Percentiles rank a stretch among this genome's conserved stretches.
phyloP scores from a whole-genome alignment of 2,797 vertebrate species.

The Aphelocoma californica region DNA sequence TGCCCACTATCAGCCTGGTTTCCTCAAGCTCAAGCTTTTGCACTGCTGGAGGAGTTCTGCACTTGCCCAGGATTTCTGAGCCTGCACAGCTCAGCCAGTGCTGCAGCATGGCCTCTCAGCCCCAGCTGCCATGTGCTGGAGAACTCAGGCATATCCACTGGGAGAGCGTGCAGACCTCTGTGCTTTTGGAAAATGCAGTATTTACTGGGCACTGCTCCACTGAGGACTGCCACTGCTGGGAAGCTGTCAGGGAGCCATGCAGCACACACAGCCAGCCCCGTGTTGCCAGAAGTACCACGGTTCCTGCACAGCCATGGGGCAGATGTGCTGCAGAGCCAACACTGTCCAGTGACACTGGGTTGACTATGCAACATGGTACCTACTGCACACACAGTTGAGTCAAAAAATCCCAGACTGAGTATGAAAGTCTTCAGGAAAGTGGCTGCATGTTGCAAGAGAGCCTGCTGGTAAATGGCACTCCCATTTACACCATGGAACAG shows the following conservation, averaged over 20 bases:
- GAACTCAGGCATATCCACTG: not conserved
- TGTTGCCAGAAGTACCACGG: fast-evolving
- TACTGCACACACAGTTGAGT: not conserved
- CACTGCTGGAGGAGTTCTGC: not conserved
- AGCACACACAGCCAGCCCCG: not conserved
- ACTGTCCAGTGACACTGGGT: fast-evolving
- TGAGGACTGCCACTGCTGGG: not conserved
- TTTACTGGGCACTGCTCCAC: not conserved
- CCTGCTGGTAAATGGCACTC: not conserved
- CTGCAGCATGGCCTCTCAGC: not conserved
- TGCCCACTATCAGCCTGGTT: not conserved
- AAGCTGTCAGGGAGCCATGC: not conserved
- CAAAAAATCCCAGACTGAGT: not conserved
- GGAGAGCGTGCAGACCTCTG: not conserved
- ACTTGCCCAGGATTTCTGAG: not conserved
- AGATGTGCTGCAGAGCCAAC: not conserved
- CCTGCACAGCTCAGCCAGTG: not conserved
- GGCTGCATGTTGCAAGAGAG: not conserved
- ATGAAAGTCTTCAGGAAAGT: not conserved
- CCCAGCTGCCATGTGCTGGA: not conserved
- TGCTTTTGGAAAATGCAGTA: not conserved
- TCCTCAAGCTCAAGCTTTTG: not conserved
- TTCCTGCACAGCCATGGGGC: not conserved
- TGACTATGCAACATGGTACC: not conserved
- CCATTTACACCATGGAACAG: not conserved